Percentiles rank a stretch among this genome's conserved stretches.
Evolutionary conservation across 1,140 invertebrate species (phyloP).

Genomic region (Dermatophagoides farinae): DNA sequence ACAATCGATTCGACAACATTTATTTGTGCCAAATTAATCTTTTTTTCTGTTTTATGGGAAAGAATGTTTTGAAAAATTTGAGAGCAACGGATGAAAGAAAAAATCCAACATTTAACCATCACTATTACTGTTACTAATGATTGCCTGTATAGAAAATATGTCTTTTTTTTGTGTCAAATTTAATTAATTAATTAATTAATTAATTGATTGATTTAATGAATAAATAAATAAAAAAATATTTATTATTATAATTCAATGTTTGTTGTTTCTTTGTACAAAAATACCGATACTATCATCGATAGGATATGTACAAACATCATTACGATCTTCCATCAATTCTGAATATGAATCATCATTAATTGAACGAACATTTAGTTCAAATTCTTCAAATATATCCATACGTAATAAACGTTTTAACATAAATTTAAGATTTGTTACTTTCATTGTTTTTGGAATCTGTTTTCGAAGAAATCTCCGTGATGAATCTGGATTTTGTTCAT

Average conservation of each 20-base stretch:
- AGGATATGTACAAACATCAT: background rate
- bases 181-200: too few relatives aligned
- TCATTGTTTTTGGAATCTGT: conserved; percentile 3
- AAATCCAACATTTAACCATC: too few relatives aligned
- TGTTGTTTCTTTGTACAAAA: background rate
- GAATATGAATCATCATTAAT: background rate
- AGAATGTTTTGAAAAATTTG: too few relatives aligned
- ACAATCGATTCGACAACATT: too few relatives aligned
- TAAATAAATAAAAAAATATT: background rate
- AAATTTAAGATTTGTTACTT: conserved; percentile 1
- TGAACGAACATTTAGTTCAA: background rate
- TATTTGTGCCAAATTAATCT: too few relatives aligned
- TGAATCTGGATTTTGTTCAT: background rate
- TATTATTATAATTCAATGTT: background rate
- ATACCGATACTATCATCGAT: background rate
- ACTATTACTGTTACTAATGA: too few relatives aligned
- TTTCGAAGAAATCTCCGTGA: background rate
- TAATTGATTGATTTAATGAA: background rate
- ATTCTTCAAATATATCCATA: background rate
- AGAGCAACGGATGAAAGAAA: too few relatives aligned
- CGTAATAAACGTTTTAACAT: background rate
- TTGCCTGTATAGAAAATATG: too few relatives aligned
- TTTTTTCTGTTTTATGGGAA: too few relatives aligned
- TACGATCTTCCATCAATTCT: conserved; percentile 1
- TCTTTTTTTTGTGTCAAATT: too few relatives aligned